A percentile compares a stretch with the other conserved stretches of the same genome.
Evolutionary conservation across 2,797 vertebrate species (phyloP).

Genomic region (Gambelia wislizenii): DNA sequence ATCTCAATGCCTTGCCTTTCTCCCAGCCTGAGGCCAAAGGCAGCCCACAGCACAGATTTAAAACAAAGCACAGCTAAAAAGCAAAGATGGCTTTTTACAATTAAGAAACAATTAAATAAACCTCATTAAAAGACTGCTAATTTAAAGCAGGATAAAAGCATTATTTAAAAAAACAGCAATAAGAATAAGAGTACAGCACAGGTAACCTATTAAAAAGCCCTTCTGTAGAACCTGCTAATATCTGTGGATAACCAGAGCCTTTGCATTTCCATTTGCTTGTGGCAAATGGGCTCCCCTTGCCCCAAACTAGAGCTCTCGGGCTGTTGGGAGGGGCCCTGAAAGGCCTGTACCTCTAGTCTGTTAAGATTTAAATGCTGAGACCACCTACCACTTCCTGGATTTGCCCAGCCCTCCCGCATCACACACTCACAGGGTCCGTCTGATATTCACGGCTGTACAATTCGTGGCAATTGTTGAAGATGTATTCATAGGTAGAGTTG

Average conservation of each 20-base stretch:
- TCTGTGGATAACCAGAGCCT: too few species aligned
- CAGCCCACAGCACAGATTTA: too few species aligned
- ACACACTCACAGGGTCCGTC: slow-evolving; percentile 85
- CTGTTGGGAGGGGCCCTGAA: background rate
- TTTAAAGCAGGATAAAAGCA: too few species aligned
- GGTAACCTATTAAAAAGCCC: too few species aligned
- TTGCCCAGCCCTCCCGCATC: fast-evolving
- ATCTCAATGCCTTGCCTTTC: too few species aligned
- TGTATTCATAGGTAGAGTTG: slow-evolving; percentile 98
- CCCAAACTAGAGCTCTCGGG: background rate
- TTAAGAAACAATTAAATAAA: too few species aligned
- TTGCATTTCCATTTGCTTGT: background rate
- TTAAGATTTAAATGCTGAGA: background rate
- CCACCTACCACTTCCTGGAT: background rate
- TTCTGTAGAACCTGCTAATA: background rate
- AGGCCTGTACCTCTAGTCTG: background rate
- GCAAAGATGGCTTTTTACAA: too few species aligned
- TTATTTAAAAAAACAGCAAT: too few species aligned
- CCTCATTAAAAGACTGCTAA: too few species aligned
- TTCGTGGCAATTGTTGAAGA: slow-evolving; percentile 98
- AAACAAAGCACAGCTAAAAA: too few species aligned
- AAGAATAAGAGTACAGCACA: too few species aligned
- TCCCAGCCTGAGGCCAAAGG: too few species aligned
- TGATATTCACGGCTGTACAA: slow-evolving; percentile 95
- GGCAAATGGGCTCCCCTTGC: background rate